A percentile compares a stretch with the other conserved stretches of the same genome.
These are phyloP conservation scores for Oryzias woworae DNA, from an alignment of 2,113 vertebrate species.

Conservation along the genomic window DNA sequence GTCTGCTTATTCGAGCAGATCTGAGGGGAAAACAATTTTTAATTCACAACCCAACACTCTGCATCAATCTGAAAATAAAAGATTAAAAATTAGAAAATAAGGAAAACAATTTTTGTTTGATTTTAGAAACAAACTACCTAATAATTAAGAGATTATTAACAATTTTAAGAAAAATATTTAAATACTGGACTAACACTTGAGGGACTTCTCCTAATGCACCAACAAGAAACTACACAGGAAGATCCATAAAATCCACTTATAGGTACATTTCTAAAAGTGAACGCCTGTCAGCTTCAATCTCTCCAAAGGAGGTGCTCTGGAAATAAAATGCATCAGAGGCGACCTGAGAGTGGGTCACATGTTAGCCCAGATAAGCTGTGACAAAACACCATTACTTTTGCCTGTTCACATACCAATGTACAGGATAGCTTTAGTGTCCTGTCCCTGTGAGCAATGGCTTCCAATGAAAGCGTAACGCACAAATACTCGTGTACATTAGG, in stretches of 20 bases:
- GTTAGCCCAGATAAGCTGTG: conserved; percentile 81
- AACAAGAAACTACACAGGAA: conserved; percentile 70
- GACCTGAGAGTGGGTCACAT: conserved; percentile 71
- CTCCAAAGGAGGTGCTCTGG: conserved; percentile 76
- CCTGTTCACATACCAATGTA: conserved; percentile 59
- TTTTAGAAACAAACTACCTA: conserved; percentile 17
- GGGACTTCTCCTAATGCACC: conserved; percentile 36
- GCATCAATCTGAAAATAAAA: conserved; percentile 9
- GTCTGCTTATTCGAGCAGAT: conserved; percentile 45
- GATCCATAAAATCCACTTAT: conserved; percentile 77
- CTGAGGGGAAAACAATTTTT: conserved; percentile 35
- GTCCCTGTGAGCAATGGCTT: conserved; percentile 67
- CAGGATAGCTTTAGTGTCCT: conserved; percentile 63
- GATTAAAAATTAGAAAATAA: background rate
- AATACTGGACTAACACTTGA: conserved; percentile 10
- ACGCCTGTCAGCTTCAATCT: conserved; percentile 87
- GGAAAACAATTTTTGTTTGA: background rate
- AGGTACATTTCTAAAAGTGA: conserved; percentile 87
- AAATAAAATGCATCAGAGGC: conserved; percentile 80
- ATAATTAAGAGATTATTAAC: conserved; percentile 44
- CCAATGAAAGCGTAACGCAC: conserved; percentile 45
- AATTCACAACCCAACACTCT: conserved; percentile 24
- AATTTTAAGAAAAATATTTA: conserved; percentile 24
- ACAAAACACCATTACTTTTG: conserved; percentile 81
- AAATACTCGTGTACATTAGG: conserved; percentile 11